phyloP scores from a whole-genome alignment of 2,113 vertebrate species.

The Astatotilapia flaviijosephi region DNA sequence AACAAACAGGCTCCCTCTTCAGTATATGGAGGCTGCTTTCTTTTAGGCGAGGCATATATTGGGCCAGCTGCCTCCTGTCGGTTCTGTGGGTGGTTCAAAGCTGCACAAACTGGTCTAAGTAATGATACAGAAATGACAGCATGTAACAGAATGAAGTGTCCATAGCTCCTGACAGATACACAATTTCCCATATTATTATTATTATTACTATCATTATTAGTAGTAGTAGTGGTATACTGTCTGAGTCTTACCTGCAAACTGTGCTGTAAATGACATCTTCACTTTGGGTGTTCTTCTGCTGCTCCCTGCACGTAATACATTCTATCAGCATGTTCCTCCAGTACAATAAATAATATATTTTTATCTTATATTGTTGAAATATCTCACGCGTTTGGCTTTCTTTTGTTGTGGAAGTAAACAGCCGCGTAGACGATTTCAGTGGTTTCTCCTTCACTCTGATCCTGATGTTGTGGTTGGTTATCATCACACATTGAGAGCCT shows the following conservation, averaged over 20 bases:
- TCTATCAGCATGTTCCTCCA: background rate
- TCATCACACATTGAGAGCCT: background rate
- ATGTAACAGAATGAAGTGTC: background rate
- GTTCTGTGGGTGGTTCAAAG: background rate
- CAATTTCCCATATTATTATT: background rate
- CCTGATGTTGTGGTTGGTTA: background rate
- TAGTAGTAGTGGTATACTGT: background rate
- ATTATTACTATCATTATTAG: accelerated
- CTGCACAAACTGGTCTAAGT: background rate
- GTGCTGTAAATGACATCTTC: slow-evolving; percentile 9
- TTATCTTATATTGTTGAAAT: background rate
- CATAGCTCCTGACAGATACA: background rate
- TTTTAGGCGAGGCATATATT: background rate
- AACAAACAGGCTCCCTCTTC: background rate
- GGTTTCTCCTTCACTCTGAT: background rate
- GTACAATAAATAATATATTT: background rate
- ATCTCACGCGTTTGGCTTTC: background rate
- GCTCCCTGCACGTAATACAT: background rate
- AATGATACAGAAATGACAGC: background rate
- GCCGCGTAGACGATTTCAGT: background rate
- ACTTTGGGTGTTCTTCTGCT: background rate
- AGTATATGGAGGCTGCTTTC: background rate
- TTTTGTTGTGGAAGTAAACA: background rate
- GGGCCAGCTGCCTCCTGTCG: background rate
- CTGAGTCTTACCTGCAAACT: background rate